phyloP scores from a whole-genome alignment of 2,888 invertebrate genomes.

The Rugalucina vietnamica region DNA sequence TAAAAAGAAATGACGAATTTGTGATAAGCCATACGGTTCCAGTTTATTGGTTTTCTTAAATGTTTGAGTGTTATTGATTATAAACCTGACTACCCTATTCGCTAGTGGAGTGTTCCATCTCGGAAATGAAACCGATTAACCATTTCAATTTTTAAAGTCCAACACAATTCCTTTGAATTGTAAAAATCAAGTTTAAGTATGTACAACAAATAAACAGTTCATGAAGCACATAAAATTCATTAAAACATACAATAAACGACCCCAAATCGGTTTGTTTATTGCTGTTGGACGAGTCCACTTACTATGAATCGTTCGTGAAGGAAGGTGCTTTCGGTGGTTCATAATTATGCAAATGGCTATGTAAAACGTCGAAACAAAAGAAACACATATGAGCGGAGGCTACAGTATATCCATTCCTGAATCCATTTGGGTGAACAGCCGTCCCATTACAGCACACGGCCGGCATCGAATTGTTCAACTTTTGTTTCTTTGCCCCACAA shows the following conservation, averaged over 20 bases:
- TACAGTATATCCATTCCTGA: conserved; percentile 80
- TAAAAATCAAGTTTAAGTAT: too few relatives aligned
- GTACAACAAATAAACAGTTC: too few relatives aligned
- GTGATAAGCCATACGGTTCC: too few relatives aligned
- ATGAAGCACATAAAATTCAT: not conserved
- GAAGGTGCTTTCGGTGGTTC: conserved; percentile 94
- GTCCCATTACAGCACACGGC: conserved; percentile 84
- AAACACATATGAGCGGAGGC: conserved; percentile 94
- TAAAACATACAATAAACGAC: not conserved
- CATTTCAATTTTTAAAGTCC: too few relatives aligned
- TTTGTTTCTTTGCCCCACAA: conserved; percentile 96
- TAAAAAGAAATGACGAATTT: too few relatives aligned
- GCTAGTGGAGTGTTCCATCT: not conserved
- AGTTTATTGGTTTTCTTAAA: too few relatives aligned
- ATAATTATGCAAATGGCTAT: conserved; percentile 95
- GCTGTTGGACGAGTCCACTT: conserved; percentile 85
- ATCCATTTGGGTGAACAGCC: conserved; percentile 79
- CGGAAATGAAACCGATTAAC: too few relatives aligned
- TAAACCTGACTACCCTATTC: not conserved
- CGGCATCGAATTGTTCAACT: conserved; percentile 88
- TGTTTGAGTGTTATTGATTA: not conserved
- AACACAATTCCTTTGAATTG: too few relatives aligned
- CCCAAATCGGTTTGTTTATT: not conserved
- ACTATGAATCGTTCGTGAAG: conserved; percentile 98
- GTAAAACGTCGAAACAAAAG: conserved; percentile 99